These are phyloP conservation scores for Jaculus jaculus DNA, from an alignment of 2,113 vertebrate genomes.

Conservation along the genomic window DNA sequence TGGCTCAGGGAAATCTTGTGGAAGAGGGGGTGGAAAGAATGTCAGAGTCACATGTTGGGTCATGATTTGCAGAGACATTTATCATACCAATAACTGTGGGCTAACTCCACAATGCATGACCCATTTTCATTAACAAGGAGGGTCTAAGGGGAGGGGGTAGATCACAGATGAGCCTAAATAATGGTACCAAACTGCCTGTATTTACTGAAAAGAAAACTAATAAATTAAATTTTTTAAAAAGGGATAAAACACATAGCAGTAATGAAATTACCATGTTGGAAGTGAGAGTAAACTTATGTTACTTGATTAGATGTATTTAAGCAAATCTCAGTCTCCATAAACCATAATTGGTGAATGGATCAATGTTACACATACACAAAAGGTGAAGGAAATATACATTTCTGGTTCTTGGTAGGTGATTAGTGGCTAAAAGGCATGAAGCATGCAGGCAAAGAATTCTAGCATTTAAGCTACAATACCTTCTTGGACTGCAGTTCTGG, in stretches of 20 bases:
- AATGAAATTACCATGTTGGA: not conserved
- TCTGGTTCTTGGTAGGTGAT: not conserved
- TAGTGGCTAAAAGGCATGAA: not conserved
- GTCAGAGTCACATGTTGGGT: no score
- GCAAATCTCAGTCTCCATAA: slow-evolving; percentile 14
- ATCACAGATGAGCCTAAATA: no score
- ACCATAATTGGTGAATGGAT: not conserved
- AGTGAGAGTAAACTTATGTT: not conserved
- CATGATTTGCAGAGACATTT: no score
- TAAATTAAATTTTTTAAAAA: no score
- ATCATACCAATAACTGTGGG: no score
- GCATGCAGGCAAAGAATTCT: not conserved
- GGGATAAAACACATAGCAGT: slow-evolving; percentile 32
- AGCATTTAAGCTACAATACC: not conserved
- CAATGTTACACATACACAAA: not conserved
- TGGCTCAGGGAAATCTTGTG: no score
- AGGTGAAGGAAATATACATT: not conserved
- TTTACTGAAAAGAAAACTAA: no score
- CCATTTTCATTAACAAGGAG: no score
- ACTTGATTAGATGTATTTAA: slow-evolving; percentile 35
- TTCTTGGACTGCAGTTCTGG: not conserved
- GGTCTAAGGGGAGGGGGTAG: no score
- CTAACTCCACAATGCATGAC: no score
- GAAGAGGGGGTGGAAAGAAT: no score
- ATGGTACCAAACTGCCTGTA: no score